Base-by-base conservation (phyloP, 1,140 invertebrate species). In the Drosophila tani region DNA sequence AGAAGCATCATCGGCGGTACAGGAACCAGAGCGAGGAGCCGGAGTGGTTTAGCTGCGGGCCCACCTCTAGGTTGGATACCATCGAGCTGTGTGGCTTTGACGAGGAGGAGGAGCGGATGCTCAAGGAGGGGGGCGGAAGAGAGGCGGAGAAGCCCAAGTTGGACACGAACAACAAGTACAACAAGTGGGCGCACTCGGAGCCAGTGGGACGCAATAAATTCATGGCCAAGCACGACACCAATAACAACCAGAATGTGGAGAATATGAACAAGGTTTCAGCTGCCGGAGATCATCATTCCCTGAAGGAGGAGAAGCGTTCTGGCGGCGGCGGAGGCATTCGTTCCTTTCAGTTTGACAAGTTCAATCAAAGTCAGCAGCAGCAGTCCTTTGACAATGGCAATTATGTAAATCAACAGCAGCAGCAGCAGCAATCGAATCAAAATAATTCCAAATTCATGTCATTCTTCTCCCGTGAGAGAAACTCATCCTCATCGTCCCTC, bases 11-110 rank as follows among this genome's bases (percentile, higher is more conserved):
- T 51, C 76, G 83, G 38, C 78, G 81, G 21, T 92, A 90, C 50
- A 71, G 86, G 51, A 91, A 92, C 57, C 79, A 80, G 32, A 92
- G 66, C 55, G 91, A 92, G 14, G 91, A 92, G 47, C 91, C 91
- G 0, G 91, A 92, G 47, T 92, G 91, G 91, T 92, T 92, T 41
- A 92, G 91, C 55, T 92, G 91, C 69, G 91, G 91, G 12, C 91
- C 91, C 4, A 92, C 91, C 32, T 92, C 91, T 5, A 66, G 91
- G 47, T 63, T 92, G 24, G 91, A 92, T 53, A 92, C 91, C 5
- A 92, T 92, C 17, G 91, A 92, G 58, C 41, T 92, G 57, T 92
- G 88, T 63, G 91, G 91, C 4, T 92, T 92, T 38, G 88, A 91
- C 60, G 91, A 92, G 58, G 91, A 91, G 2, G 91, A 90, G 45